phyloP scores from a whole-genome alignment of 53 echinoderm and acorn worm genomes.

The Temnopleurus reevesii region DNA sequence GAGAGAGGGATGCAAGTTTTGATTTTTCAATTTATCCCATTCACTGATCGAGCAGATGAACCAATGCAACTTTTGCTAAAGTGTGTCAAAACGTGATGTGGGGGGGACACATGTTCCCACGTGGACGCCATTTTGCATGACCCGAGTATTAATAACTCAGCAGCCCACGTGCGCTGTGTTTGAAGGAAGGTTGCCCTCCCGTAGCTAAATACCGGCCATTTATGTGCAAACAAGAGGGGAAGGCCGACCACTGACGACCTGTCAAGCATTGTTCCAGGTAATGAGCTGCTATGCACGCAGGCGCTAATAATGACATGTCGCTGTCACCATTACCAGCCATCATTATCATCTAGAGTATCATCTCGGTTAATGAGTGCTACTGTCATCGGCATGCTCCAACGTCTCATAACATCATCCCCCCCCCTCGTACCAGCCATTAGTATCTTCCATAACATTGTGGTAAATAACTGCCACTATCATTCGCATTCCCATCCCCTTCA shows the following conservation, averaged over 20 bases:
- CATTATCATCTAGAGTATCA: not conserved
- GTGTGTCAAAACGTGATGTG: no score
- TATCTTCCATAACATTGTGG: no score
- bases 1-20: no score
- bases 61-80: no score
- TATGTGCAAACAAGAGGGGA: not conserved
- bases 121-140: not conserved
- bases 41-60: no score
- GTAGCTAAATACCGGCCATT: conserved; percentile 19
- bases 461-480: no score
- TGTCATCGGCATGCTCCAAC: not conserved
- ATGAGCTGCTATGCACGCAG: not conserved
- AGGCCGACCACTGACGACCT: not conserved
- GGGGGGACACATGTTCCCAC: not conserved
- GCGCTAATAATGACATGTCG: conserved; percentile 18
- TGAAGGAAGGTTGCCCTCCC: not conserved
- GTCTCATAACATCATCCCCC: no score
- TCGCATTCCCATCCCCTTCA: no score
- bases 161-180: conserved; percentile 35
- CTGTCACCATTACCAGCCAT: not conserved
- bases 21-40: no score
- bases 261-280: not conserved
- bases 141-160: conserved; percentile 45
- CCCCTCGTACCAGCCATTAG: no score
- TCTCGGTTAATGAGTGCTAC: not conserved